phyloP scores from a whole-genome alignment of 2,113 vertebrate species.

The Tachysurus vachellii region DNA sequence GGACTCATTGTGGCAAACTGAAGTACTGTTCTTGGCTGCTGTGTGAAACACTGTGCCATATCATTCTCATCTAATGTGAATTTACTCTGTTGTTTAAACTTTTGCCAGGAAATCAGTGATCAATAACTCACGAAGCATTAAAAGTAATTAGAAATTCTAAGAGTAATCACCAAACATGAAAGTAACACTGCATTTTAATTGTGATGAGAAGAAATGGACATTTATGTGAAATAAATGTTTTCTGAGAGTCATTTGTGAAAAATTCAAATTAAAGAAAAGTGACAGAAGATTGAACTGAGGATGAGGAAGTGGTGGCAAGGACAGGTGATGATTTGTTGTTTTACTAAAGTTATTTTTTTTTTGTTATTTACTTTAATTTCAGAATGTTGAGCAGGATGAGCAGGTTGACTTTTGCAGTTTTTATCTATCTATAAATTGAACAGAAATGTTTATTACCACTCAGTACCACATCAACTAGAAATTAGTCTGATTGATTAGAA shows the following conservation, averaged over 20 bases:
- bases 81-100: conserved; percentile 60
- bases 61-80: conserved; percentile 47
- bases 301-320: not conserved
- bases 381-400: not conserved
- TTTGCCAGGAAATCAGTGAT: conserved; percentile 69
- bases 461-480: not conserved
- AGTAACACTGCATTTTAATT: conserved; percentile 70
- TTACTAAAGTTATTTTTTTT: not conserved
- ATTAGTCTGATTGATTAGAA: not conserved
- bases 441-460: not conserved
- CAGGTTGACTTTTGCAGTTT: not conserved
- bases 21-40: conserved; percentile 24
- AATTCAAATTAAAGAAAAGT: conserved; percentile 48
- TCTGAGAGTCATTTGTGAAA: conserved; percentile 64
- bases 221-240: conserved; percentile 64
- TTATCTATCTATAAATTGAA: not conserved
- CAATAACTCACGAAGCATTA: conserved; percentile 65
- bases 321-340: not conserved
- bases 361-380: not conserved
- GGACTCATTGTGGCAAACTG: conserved; percentile 47
- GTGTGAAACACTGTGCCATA: conserved; percentile 39
- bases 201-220: conserved; percentile 73
- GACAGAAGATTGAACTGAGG: not conserved
- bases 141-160: conserved; percentile 70
- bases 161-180: conserved; percentile 71